A percentile compares a stretch with the other conserved stretches of the same genome.
Evolutionary conservation across 2,888 invertebrate species (phyloP).

Genomic region (Tinea semifulvella): DNA sequence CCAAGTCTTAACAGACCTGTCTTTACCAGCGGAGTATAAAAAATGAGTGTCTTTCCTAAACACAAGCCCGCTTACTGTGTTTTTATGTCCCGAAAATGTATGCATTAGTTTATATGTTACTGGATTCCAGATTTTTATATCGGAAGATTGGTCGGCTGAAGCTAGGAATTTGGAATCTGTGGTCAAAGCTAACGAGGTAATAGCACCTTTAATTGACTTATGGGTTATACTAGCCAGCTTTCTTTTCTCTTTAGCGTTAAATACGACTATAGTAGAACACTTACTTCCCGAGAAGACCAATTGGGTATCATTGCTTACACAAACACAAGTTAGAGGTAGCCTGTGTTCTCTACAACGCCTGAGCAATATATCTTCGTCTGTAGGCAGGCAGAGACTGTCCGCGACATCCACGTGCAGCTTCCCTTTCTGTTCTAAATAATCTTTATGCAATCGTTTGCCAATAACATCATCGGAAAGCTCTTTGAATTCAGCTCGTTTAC

Average conservation of each 20-base stretch:
- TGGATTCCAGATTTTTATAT: slow-evolving; percentile 87
- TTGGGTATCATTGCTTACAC: slow-evolving; percentile 76
- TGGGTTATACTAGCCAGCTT: slow-evolving; percentile 67
- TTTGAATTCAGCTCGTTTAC: slow-evolving; percentile 70
- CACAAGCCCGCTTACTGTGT: slow-evolving; percentile 76
- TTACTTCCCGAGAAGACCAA: slow-evolving; percentile 86
- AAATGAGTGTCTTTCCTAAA: slow-evolving; percentile 89
- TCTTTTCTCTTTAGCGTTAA: slow-evolving; percentile 72
- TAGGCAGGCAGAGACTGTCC: slow-evolving; percentile 48
- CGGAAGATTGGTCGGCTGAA: slow-evolving; percentile 55
- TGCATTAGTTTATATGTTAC: slow-evolving; percentile 78
- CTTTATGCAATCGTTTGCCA: slow-evolving; percentile 81
- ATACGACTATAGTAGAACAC: slow-evolving; percentile 88
- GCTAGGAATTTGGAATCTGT: slow-evolving; percentile 85
- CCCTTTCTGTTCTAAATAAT: slow-evolving; percentile 88
- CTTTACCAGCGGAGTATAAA: slow-evolving; percentile 81
- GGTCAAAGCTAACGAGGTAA: slow-evolving; percentile 76
- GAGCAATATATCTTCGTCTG: slow-evolving; percentile 44
- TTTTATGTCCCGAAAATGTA: slow-evolving; percentile 83
- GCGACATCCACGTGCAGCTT: slow-evolving; percentile 81
- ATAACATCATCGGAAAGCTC: slow-evolving; percentile 72
- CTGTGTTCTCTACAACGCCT: slow-evolving; percentile 82
- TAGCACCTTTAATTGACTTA: slow-evolving; percentile 52
- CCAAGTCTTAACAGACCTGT: slow-evolving; percentile 92
- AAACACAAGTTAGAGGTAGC: slow-evolving; percentile 81